phyloP scores from a whole-genome alignment of 2,888 invertebrate genomes.

The Nymphalis polychloros region DNA sequence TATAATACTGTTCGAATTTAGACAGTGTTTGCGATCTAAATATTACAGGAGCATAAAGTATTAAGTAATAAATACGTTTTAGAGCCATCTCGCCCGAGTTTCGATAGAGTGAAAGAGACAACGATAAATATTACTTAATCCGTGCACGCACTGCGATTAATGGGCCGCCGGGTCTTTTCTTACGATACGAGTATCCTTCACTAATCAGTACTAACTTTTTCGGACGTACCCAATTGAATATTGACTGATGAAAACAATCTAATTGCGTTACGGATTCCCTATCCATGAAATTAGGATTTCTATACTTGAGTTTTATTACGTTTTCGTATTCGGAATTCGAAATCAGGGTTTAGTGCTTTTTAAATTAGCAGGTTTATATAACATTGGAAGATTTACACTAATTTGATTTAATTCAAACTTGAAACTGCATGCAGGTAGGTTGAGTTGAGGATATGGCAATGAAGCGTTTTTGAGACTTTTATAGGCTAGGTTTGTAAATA shows the following conservation, averaged over 20 bases:
- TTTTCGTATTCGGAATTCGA: neutral
- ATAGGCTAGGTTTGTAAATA: no score
- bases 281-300: constrained; percentile 12
- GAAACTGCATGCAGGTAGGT: no score
- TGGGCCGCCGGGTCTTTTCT: constrained; percentile 24
- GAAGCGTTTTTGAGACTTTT: no score
- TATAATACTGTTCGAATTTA: neutral
- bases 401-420: no score
- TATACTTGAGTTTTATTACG: neutral
- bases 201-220: constrained; percentile 38
- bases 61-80: constrained; percentile 2
- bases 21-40: constrained; percentile 1
- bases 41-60: constrained; percentile 7
- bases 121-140: constrained; percentile 14
- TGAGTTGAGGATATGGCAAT: no score
- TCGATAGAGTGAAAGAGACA: constrained; percentile 3
- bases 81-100: neutral
- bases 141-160: constrained; percentile 34
- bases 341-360: neutral
- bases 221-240: constrained; percentile 31
- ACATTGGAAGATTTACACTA: no score
- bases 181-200: constrained; percentile 29
- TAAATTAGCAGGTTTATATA: neutral
- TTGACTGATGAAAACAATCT: constrained; percentile 17
- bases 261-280: constrained; percentile 12